Conservation (phyloP, 2,113 vertebrate species). For the Bolborhynchus lineola region DNA sequence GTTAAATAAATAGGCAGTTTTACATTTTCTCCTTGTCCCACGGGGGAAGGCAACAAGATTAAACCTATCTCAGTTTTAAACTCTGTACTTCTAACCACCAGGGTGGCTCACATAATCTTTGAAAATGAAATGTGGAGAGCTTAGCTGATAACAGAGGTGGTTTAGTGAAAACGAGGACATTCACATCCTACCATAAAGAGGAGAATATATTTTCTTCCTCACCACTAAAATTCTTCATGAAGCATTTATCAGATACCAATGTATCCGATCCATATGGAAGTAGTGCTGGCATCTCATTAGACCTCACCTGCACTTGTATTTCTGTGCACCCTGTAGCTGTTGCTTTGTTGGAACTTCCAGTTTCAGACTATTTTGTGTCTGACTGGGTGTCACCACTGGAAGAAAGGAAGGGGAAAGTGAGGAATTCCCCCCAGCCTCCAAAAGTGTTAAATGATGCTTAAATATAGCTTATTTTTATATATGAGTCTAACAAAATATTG, state of each 20-base stretch:
- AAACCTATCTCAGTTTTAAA: not conserved
- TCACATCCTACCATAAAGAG: not conserved
- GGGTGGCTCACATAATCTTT: not conserved
- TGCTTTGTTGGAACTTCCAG: not conserved
- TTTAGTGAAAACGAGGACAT: not conserved
- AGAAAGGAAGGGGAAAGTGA: not conserved
- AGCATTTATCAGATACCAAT: not conserved
- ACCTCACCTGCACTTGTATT: not conserved
- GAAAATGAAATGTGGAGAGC: not conserved
- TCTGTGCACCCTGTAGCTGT: not conserved
- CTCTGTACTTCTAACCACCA: not conserved
- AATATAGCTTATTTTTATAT: not conserved
- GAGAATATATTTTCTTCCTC: not conserved
- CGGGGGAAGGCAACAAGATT: not conserved
- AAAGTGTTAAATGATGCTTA: not conserved
- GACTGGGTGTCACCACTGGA: not conserved
- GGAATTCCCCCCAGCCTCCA: rapidly evolving
- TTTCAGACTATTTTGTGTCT: not conserved
- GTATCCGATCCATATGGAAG: not conserved
- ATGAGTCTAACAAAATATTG: not conserved
- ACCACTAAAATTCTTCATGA: not conserved
- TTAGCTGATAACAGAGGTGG: not conserved
- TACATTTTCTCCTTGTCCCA: not conserved
- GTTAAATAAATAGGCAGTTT: not conserved
- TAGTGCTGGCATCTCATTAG: not conserved